Percentiles rank a stretch among this genome's conserved stretches.
phyloP scores from a whole-genome alignment of 2,888 invertebrate species.

The Cylindroiulus punctatus region DNA sequence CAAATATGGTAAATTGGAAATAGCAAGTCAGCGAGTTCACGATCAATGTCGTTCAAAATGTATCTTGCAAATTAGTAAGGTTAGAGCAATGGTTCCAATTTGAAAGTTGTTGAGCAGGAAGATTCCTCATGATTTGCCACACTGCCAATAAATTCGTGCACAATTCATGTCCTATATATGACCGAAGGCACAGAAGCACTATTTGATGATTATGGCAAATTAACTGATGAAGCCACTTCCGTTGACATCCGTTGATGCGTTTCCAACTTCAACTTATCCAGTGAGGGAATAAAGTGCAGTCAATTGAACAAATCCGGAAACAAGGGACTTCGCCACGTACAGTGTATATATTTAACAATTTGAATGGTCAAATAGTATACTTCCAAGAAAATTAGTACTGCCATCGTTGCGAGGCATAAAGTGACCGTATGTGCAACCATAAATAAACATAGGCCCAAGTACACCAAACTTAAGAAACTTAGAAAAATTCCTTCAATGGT shows the following conservation, averaged over 20 bases:
- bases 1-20: too few relatives aligned
- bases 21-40: too few relatives aligned
- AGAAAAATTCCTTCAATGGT: too few relatives aligned
- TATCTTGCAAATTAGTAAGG: too few relatives aligned
- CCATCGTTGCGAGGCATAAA: background rate
- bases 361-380: slow-evolving; percentile 16
- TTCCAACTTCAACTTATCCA: background rate
- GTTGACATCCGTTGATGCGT: background rate
- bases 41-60: too few relatives aligned
- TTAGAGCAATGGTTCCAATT: too few relatives aligned
- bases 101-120: too few relatives aligned
- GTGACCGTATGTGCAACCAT: background rate
- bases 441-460: background rate
- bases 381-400: background rate
- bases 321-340: background rate
- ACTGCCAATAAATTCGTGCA: too few relatives aligned
- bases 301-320: background rate
- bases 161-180: too few relatives aligned
- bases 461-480: too few relatives aligned
- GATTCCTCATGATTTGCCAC: too few relatives aligned
- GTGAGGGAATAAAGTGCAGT: background rate
- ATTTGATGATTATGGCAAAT: background rate
- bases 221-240: background rate
- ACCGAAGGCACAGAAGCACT: too few relatives aligned
- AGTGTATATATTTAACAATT: slow-evolving; percentile 32